Evolutionary conservation across 2,888 invertebrate genomes (phyloP), one percentile per base, ranked within the genome.

Genomic region (Melinaea marsaeus): DNA sequence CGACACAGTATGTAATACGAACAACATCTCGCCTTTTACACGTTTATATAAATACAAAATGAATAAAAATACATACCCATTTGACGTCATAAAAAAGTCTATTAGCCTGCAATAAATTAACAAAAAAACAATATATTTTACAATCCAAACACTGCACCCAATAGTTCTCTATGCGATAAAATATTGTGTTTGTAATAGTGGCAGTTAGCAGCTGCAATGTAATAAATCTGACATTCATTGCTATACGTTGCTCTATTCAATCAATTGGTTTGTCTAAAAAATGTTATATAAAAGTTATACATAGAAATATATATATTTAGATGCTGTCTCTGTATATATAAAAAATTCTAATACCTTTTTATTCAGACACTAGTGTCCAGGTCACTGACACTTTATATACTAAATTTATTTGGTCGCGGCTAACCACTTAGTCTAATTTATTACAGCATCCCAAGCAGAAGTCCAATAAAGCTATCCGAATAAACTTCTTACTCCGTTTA

Each of bases 351-450:
- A 32, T 4, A 5, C 45, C 58, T 32, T 34, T 35, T 35, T 58
- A 22, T 51, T 48, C 13, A 60, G 32, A 37, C 35, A 37, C 13
- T 46, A 55, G 47, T 62, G 65, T 57, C 62, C 68, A 57, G 60
- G 51, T 65, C 58, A 45, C 55, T 64, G 69, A 66, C 69, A 66
- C 70, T 74, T 72, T 71, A 72, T 76, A 75, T 75, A 73, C 73
- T 68, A 75, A 76, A 76, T 79, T 79, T 76, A 72, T 73, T 72
- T 71, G 13, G 60, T 64, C 63, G 56, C 60, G 72, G 68, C 63
- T 70, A 72, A 69, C 69, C 74, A 67, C 74, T 75, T 71, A 70
- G 68, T 57, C 62, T 72, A 72, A 79, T 79, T 77, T 79, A 80
- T 79, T 54, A 62, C 66, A 58, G 64, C 64, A 64, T 64, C 62